phyloP scores from a whole-genome alignment of 2,888 invertebrate genomes.

The Drosophila limbata region DNA sequence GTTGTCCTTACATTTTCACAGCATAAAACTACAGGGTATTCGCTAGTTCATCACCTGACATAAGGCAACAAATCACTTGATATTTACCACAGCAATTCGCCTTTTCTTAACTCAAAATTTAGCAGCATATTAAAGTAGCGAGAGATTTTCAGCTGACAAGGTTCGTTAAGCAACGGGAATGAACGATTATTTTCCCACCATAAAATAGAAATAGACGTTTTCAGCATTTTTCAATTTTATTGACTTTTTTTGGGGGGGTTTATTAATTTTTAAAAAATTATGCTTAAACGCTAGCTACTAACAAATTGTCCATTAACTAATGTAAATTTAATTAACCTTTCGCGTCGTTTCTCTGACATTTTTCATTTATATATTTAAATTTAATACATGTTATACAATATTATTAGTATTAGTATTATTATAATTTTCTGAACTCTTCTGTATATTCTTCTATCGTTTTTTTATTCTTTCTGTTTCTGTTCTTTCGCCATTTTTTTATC shows the following conservation, averaged over 20 bases:
- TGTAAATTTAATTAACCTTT: slow-evolving; percentile 75
- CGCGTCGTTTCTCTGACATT: slow-evolving; percentile 5
- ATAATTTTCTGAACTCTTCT: slow-evolving; percentile 18
- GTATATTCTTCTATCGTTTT: slow-evolving; percentile 31
- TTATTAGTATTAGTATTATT: slow-evolving; percentile 27
- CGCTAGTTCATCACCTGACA: neutral
- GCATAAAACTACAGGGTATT: slow-evolving; percentile 39
- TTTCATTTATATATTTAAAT: slow-evolving; percentile 39
- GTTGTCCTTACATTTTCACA: too few relatives aligned
- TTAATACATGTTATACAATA: slow-evolving; percentile 69
- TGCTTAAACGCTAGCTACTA: slow-evolving; percentile 77
- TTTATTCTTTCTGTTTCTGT: slow-evolving; percentile 30
- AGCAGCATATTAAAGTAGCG: slow-evolving; percentile 36
- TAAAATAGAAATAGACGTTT: neutral
- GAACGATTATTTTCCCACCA: neutral
- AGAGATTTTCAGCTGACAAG: slow-evolving; percentile 3
- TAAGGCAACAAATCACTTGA: neutral
- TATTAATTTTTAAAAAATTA: slow-evolving; percentile 80
- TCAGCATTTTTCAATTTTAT: slow-evolving; percentile 26
- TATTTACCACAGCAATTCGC: neutral
- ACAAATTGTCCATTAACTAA: slow-evolving; percentile 81
- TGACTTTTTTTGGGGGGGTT: slow-evolving; percentile 45
- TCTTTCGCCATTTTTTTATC: slow-evolving; percentile 35
- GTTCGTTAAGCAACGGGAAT: slow-evolving; percentile 29
- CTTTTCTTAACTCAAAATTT: slow-evolving; percentile 38